Base-by-base conservation (phyloP, 2,797 vertebrate species). In the Periophthalmus magnuspinnatus region DNA sequence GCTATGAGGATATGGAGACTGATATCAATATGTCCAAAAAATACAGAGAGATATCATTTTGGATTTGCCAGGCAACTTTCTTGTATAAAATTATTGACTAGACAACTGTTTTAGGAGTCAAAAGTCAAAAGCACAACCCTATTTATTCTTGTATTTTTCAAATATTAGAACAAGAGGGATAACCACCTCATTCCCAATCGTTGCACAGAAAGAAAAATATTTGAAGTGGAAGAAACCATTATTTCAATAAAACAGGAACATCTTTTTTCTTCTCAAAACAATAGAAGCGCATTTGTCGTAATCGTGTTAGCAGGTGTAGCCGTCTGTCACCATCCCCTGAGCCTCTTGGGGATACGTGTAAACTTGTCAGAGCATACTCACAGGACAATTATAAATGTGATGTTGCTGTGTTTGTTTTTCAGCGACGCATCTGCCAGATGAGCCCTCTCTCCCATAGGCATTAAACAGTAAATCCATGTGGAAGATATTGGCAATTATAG, bases 271-370 rank as follows among this genome's bases (percentile, higher is more conserved):
- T 55, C 4, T 22, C 9, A 21, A n/a, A 52, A 9, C 19, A 52
- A 52, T 9, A 52, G 50, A n/a, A 21, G 50, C n/a, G 21, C 21
- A 5, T 5, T 45, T 68, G 58, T 65, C 65, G 14, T 75, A 66
- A 60, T 64, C 22, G 28, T 16, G 64, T 60, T 64, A 77, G 77
- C 81, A 87, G 77, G 81, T 81, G 78, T 57, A 79, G 61, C 54
- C 68, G 56, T 71, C 78, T 72, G 71, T 71, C 77, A 67, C 59
- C 17, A 38, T 71, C 72, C 34, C 24, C 60, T 63, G n/a, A 34
- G 69, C 32, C 65, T 58, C 7, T 2, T 33, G 52, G 66, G 67
- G n/a, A 33, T 63, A 19, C n/a, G 0, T 52, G 19, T 5, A 14
- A 19, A 33, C 50, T 52, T 60, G 47, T 41, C 64, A 50, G 47